phyloP scores from a whole-genome alignment of 2,797 vertebrate species.

The Sebastolobus alascanus region DNA sequence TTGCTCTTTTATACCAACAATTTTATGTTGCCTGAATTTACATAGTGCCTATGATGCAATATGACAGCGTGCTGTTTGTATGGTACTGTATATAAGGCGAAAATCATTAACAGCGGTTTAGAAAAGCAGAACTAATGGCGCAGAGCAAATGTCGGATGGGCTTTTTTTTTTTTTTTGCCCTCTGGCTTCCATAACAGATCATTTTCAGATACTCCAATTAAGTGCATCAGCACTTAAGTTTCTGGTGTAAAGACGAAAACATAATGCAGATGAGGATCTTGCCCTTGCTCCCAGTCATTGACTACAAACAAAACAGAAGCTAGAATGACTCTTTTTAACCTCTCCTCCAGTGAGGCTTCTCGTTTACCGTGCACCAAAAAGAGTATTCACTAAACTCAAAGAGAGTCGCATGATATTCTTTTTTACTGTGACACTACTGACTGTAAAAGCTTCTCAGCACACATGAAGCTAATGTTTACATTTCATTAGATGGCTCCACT shows the following conservation, averaged over 20 bases:
- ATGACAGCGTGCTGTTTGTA: conserved; percentile 5
- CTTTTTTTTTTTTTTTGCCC: conserved; percentile 20
- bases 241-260: conserved; percentile 27
- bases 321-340: conserved; percentile 21
- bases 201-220: conserved; percentile 44
- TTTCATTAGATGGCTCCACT: conserved; percentile 60
- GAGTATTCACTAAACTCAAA: conserved; percentile 18
- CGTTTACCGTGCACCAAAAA: conserved; percentile 14
- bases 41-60: neutral
- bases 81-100: conserved; percentile 14
- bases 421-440: conserved; percentile 22
- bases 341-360: conserved; percentile 25
- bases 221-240: conserved; percentile 23
- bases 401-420: conserved; percentile 18
- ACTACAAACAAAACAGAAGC: conserved; percentile 29
- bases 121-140: conserved; percentile 35
- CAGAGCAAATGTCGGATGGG: conserved; percentile 39
- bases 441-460: conserved; percentile 45
- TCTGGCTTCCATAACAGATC: conserved; percentile 36
- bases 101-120: conserved; percentile 37
- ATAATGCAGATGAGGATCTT: conserved; percentile 19
- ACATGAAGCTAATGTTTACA: conserved; percentile 58
- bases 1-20: neutral
- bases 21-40: neutral
- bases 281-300: conserved; percentile 14